Percentiles rank a stretch among this genome's conserved stretches.
These are phyloP conservation scores for Leptinotarsa lineolata DNA, from an alignment of 1,140 invertebrate genomes.

Conservation along the genomic window DNA sequence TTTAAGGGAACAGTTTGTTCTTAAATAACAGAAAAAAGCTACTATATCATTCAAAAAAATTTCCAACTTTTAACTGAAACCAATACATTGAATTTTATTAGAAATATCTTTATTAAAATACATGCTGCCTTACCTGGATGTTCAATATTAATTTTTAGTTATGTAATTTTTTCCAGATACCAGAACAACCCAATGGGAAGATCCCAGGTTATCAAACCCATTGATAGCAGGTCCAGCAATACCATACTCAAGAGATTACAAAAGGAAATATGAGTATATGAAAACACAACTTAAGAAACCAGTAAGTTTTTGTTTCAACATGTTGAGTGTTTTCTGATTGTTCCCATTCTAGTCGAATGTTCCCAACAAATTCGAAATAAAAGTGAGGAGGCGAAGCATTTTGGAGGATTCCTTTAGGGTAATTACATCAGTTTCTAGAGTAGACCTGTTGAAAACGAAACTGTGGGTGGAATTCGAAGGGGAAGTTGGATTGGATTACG, in stretches of 20 bases:
- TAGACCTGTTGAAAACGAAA: slow-evolving; percentile 93
- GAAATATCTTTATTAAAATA: too few species aligned
- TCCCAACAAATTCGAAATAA: slow-evolving; percentile 98
- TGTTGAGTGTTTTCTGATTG: neutral
- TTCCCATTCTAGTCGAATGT: slow-evolving; percentile 77
- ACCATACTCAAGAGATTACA: slow-evolving; percentile 97
- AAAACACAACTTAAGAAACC: slow-evolving; percentile 94
- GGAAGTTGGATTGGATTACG: slow-evolving; percentile 96
- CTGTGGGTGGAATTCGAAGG: slow-evolving; percentile 99
- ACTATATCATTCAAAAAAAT: neutral
- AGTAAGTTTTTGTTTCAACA: slow-evolving; percentile 64
- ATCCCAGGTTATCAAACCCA: slow-evolving; percentile 94
- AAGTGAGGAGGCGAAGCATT: slow-evolving; percentile 85
- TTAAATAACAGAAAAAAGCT: neutral
- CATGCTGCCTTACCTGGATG: too few species aligned
- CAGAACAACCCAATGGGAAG: slow-evolving; percentile 98
- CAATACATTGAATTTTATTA: too few species aligned
- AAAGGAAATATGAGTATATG: slow-evolving; percentile 98
- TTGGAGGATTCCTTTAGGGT: slow-evolving; percentile 95
- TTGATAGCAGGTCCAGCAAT: slow-evolving; percentile 96
- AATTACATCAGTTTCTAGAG: slow-evolving; percentile 78
- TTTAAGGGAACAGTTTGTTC: neutral
- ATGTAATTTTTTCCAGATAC: slow-evolving; percentile 71
- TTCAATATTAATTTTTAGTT: neutral
- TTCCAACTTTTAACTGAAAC: too few species aligned